These are phyloP conservation scores for Drosophila neonasuta DNA, from an alignment of 2,888 invertebrate species.

Conservation along the genomic window DNA sequence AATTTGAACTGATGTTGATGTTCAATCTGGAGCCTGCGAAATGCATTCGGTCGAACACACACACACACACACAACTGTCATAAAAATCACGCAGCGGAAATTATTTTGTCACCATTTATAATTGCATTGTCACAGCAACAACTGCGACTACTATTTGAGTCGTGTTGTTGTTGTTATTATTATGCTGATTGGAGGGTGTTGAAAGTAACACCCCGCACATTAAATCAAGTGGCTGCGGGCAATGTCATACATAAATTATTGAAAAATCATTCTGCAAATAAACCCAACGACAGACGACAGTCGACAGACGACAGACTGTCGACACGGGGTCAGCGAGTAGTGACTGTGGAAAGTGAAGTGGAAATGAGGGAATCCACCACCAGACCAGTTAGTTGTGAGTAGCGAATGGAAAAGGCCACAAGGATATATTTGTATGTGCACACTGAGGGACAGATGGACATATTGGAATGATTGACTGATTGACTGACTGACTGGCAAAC, in stretches of 20 bases:
- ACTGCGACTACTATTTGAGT: slow-evolving; percentile 36
- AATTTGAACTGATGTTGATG: slow-evolving; percentile 40
- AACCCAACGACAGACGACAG: slow-evolving; percentile 47
- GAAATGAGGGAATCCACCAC: slow-evolving; percentile 17
- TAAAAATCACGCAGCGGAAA: slow-evolving; percentile 81
- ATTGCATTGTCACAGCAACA: slow-evolving; percentile 79
- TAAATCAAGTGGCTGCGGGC: slow-evolving; percentile 72
- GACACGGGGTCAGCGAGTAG: slow-evolving; percentile 5
- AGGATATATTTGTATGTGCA: background rate
- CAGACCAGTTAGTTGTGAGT: background rate
- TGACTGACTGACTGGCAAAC: slow-evolving; percentile 37
- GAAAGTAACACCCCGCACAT: slow-evolving; percentile 78
- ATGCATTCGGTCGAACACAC: slow-evolving; percentile 66
- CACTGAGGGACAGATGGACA: slow-evolving; percentile 1
- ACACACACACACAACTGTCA: slow-evolving; percentile 74
- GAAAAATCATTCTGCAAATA: slow-evolving; percentile 79
- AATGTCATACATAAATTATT: slow-evolving; percentile 76
- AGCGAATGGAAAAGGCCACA: background rate
- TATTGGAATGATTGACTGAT: slow-evolving; percentile 22
- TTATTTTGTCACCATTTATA: slow-evolving; percentile 82
- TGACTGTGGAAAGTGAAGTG: background rate
- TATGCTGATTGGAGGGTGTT: slow-evolving; percentile 74
- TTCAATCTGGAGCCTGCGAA: slow-evolving; percentile 18
- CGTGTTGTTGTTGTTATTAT: slow-evolving; percentile 39
- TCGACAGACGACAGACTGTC: slow-evolving; percentile 3